Base-by-base conservation (phyloP, 2,888 invertebrate genomes). In the Drosophila merina region DNA sequence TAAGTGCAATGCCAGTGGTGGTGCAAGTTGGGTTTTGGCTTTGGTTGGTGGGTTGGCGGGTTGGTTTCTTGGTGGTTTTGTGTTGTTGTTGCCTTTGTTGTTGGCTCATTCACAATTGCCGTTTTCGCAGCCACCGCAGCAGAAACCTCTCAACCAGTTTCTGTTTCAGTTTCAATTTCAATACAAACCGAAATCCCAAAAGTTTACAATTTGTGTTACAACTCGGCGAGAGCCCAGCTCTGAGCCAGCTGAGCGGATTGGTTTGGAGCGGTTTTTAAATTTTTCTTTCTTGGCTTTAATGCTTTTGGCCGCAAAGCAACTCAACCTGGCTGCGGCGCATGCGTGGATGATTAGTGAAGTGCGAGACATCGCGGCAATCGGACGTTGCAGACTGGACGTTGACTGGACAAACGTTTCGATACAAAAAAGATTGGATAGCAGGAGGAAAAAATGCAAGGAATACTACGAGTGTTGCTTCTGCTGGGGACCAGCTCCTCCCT, bases 261-360 rank as follows among this genome's bases (percentile, higher is more conserved):
- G 20, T 20, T 20, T 20, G 20, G 20, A 20, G 20, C 20, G 20
- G 20, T 20, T 20, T 20, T 20, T 20, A 20, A 20, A 3, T 38
- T 38, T 31, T 14, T 42, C 20, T 20, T 38, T 62, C 14, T 56
- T 36, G 36, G 36, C 36, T 36, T 36, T 36, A 36, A 36, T 52
- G 36, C 70, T 84, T 77, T 48, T 38, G 72, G 49, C 66, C 58
- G 59, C 55, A 36, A 36, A 36, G 36, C 56, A 54, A 72, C 71
- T 80, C 56, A 73, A 73, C 40, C 62, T 62, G 59, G 54, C 68
- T 69, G 30, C 49, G 71, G 86, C 80, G 86, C 75, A 88, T 88
- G 82, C 82, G 88, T 82, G 80, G 73, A 86, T 72, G 84, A 79
- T 64, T 77, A 82, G 82, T 82, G 69, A 82, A 82, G 88, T 82